Evolutionary conservation across 2,888 invertebrate genomes (phyloP).

Genomic region (Altica lythri): DNA sequence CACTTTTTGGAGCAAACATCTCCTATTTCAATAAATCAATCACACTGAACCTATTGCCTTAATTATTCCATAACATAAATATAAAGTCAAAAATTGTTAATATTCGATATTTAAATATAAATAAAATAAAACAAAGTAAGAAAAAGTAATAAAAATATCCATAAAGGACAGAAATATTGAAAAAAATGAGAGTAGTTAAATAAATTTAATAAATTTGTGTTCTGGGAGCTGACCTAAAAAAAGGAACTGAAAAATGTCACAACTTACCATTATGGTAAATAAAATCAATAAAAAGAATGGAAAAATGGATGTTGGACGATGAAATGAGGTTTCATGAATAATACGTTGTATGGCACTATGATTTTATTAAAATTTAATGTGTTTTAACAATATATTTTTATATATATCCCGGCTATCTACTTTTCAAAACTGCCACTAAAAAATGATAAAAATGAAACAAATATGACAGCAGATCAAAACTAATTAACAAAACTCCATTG

Average conservation of each 20-base stretch:
- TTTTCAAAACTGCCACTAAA: slow-evolving; percentile 16
- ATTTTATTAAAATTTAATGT: slow-evolving; percentile 58
- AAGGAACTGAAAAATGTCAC: neutral
- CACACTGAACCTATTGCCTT: too few species aligned
- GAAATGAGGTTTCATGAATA: slow-evolving; percentile 44
- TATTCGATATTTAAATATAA: too few species aligned
- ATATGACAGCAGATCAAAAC: slow-evolving; percentile 10
- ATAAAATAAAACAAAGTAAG: neutral
- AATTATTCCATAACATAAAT: too few species aligned
- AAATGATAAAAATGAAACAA: slow-evolving; percentile 26
- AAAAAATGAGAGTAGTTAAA: neutral
- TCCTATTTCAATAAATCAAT: too few species aligned
- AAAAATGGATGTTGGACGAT: slow-evolving; percentile 28
- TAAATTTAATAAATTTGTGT: neutral
- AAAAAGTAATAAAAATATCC: too few species aligned
- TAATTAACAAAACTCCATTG: slow-evolving; percentile 5
- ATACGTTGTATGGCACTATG: slow-evolving; percentile 59
- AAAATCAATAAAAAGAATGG: slow-evolving; percentile 23
- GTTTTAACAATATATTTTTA: slow-evolving; percentile 43
- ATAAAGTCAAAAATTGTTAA: too few species aligned
- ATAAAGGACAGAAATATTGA: too few species aligned
- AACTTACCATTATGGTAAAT: slow-evolving; percentile 24
- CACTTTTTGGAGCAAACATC: too few species aligned
- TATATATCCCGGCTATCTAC: slow-evolving; percentile 30
- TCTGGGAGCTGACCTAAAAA: slow-evolving; percentile 1